These are phyloP conservation scores for Nemapogon koenigi DNA, from an alignment of 2,888 invertebrate species.

Conservation along the genomic window DNA sequence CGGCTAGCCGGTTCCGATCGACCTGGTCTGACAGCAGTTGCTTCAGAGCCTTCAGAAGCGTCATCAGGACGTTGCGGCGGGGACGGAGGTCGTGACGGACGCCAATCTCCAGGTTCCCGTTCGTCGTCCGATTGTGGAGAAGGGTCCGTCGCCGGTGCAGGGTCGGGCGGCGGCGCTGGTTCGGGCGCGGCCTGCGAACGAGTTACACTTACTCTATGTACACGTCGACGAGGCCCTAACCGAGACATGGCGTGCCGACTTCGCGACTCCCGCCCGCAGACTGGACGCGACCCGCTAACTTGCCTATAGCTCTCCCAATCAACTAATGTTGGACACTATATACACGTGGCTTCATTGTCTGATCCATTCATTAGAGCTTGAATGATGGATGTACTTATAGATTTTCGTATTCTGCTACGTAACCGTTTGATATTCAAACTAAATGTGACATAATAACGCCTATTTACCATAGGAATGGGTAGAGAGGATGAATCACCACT, in stretches of 20 bases:
- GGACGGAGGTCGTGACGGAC: constrained; percentile 44
- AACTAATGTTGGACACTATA: constrained; percentile 29
- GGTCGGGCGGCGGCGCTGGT: constrained; percentile 39
- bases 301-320: constrained; percentile 29
- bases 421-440: too few species aligned
- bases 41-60: constrained; percentile 51
- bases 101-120: constrained; percentile 61
- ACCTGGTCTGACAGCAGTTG: constrained; percentile 67
- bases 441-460: too few species aligned
- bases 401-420: too few species aligned
- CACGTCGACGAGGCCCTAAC: constrained; percentile 40
- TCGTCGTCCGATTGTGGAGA: constrained; percentile 56
- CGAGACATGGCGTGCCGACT: constrained; percentile 46
- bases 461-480: too few species aligned
- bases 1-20: constrained; percentile 65
- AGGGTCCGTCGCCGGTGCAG: constrained; percentile 37
- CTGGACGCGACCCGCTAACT: constrained; percentile 40
- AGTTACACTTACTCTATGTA: constrained; percentile 24
- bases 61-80: constrained; percentile 52
- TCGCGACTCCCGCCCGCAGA: constrained; percentile 32
- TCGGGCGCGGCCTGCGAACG: constrained; percentile 53
- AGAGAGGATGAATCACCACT: too few species aligned
- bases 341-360: too few species aligned
- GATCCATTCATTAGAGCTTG: too few species aligned
- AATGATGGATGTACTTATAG: too few species aligned